Base-by-base conservation (phyloP, 2,797 vertebrate species). In the Ibycter americanus region DNA sequence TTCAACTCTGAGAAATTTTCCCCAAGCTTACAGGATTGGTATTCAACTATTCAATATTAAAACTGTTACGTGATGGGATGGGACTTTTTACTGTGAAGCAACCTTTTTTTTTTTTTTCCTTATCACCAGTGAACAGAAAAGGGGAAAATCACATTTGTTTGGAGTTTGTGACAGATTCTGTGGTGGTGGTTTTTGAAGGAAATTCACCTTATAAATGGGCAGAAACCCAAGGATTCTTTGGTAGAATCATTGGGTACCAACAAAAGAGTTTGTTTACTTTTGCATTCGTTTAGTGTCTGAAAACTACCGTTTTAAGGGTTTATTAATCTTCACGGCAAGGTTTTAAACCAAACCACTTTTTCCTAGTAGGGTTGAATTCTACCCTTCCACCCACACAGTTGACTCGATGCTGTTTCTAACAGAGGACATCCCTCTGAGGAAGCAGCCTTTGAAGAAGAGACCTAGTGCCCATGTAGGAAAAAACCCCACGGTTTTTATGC, bases 401-500 rank as follows among this genome's bases (percentile, higher is more conserved):
- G 44, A 51, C 19, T 79, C 21, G 26, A 0, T 54, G 38, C 38
- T 84, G 22, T 73, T 89, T 52, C 34, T 70, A 47, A 31, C 63
- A 44, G 55, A 79, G 44, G 56, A 73, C 31, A 20, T 80, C 19
- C 12, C 4, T 59, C 29, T 49, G 51, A 83, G 18, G 23, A 82
- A 65, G 29, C 8, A 71, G 54, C 23, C 20, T 94, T 93, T 81
- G 54, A 87, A 91, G 26, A 73, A 29, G 23, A 83, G 26, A 83
- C 5, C 6, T 66, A 31, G 38, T 68, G 19, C 11, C n/a, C 9
- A 2, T 63, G 12, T 27, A 58, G 34, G 55, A 25, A 19, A 68
- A 59, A 12, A 1, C 3, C 6, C 59, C 32, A 25, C 0, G 0
- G 2, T 21, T 73, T 67, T 89, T 63, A 19, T 76, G 38, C 11